Conservation (phyloP, 2,888 invertebrate species). For the Embidobia sp. region DNA sequence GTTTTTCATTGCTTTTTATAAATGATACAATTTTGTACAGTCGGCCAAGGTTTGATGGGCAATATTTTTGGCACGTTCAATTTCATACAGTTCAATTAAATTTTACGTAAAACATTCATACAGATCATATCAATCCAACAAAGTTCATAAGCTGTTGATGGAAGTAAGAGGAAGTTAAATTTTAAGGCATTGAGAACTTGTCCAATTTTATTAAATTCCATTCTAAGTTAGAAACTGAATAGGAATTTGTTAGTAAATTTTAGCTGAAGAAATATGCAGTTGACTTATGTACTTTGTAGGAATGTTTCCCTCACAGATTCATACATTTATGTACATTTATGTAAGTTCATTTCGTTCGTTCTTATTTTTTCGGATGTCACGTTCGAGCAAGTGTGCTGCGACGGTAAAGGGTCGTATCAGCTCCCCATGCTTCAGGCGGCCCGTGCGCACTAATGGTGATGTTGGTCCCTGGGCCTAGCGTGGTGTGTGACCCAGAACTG, state of each 20-base stretch:
- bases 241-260: too few species aligned
- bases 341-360: slow-evolving; percentile 20
- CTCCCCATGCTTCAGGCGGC: slow-evolving; percentile 79
- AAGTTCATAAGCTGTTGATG: slow-evolving; percentile 16
- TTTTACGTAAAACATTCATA: slow-evolving; percentile 20
- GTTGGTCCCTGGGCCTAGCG: slow-evolving; percentile 79
- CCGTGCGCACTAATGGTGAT: slow-evolving; percentile 78
- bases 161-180: too few species aligned
- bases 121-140: slow-evolving; percentile 2
- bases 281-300: background rate
- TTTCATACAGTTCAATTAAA: too few species aligned
- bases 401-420: slow-evolving; percentile 79
- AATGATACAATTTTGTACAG: slow-evolving; percentile 21
- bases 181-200: too few species aligned
- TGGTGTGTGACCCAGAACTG: slow-evolving; percentile 78
- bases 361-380: slow-evolving; percentile 60
- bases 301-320: slow-evolving; percentile 11
- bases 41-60: slow-evolving; percentile 10
- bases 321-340: slow-evolving; percentile 48
- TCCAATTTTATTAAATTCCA: too few species aligned
- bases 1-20: background rate
- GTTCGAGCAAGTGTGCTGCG: slow-evolving; percentile 79
- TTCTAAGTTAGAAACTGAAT: too few species aligned
- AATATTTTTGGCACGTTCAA: slow-evolving; percentile 37
- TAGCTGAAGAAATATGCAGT: too few species aligned